These are phyloP conservation scores for Melieria picta DNA, from an alignment of 2,888 invertebrate species.

Conservation along the genomic window DNA sequence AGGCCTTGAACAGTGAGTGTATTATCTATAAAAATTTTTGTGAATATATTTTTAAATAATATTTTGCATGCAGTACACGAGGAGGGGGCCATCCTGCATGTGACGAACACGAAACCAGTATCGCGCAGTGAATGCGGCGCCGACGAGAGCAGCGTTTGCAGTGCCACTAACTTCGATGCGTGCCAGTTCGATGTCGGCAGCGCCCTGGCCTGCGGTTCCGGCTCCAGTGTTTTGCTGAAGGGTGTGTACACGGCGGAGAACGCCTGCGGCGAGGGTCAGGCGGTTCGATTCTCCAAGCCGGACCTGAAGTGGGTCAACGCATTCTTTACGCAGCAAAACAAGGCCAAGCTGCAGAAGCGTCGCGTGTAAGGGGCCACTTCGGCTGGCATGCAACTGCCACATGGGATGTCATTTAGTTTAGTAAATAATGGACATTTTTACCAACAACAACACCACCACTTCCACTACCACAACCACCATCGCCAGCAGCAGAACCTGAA, in stretches of 20 bases:
- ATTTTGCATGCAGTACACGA: conserved; percentile 72
- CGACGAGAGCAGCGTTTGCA: conserved; percentile 70
- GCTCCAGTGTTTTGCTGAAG: conserved; percentile 74
- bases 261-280: conserved; percentile 70
- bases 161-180: conserved; percentile 75
- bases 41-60: conserved; percentile 5
- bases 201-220: conserved; percentile 80
- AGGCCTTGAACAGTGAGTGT: conserved; percentile 78
- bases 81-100: conserved; percentile 79
- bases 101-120: conserved; percentile 74
- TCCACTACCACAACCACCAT: conserved; percentile 13
- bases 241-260: conserved; percentile 84
- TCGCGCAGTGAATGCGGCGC: conserved; percentile 68
- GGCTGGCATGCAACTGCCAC: neutral
- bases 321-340: conserved; percentile 56
- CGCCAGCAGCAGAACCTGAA: neutral
- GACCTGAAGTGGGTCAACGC: conserved; percentile 70
- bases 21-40: neutral
- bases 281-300: conserved; percentile 72
- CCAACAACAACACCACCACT: conserved; percentile 10
- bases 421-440: conserved; percentile 23
- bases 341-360: conserved; percentile 36
- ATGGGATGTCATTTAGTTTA: conserved; percentile 20
- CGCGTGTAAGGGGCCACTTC: conserved; percentile 37
- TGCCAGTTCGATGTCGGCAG: conserved; percentile 85